Base-by-base conservation (phyloP, 2,888 invertebrate genomes). In the Achlya flavicornis region DNA sequence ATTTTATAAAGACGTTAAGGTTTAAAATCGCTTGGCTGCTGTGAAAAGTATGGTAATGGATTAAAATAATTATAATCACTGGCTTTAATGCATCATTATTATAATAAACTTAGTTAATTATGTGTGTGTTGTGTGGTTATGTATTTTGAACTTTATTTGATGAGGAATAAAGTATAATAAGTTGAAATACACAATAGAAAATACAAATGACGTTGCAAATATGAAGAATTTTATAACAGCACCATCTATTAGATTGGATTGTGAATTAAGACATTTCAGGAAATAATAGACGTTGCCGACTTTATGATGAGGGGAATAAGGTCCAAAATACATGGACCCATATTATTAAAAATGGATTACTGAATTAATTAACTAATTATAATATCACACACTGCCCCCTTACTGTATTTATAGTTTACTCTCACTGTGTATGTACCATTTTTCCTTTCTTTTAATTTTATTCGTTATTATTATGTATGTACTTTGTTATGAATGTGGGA, bases 401-500 rank as follows among this genome's bases (percentile, higher is more conserved):
- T 5, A 70, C 71, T 76, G 76, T 75, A 69, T 68, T 73, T 74
- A 7, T 71, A 66, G 66, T 57, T 64, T 53, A 73, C 68, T 71
- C 63, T 63, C 66, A 68, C 69, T 74, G 68, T 71, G 70, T 83
- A 75, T 81, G 72, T 70, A 74, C 77, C 62, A 64, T 58, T 64
- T 64, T 68, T 65, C 63, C 70, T 69, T 77, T 69, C 66, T 77
- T 79, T 70, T 67, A 67, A 76, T 74, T 76, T 73, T 74, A 73
- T 76, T 80, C 76, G 70, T 79, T 77, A 63, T 73, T 71, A 73
- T 73, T 79, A 79, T 65, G 75, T 74, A 75, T 74, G 69, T 75
- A 61, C 70, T 68, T 73, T 70, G 67, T 77, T 72, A 66, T 73
- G 73, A 64, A 71, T 66, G 48, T 73, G 66, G 66, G 67, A 57